Conservation (phyloP, 2,888 invertebrate species). For the Polymixis lichenea region DNA sequence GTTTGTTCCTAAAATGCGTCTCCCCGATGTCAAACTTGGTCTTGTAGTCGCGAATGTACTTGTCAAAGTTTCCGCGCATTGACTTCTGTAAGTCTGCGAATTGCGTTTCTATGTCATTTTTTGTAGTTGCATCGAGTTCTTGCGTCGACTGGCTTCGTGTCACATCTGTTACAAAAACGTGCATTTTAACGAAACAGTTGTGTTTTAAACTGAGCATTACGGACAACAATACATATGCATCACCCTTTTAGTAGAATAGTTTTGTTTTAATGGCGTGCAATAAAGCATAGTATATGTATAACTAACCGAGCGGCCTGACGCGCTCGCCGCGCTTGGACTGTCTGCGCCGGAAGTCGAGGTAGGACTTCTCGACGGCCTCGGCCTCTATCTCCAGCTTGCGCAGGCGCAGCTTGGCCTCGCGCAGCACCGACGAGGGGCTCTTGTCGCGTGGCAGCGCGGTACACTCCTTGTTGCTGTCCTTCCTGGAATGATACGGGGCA, state of each 20-base stretch:
- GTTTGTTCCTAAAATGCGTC: slow-evolving; percentile 72
- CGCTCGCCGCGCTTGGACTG: slow-evolving; percentile 61
- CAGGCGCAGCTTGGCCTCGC: slow-evolving; percentile 88
- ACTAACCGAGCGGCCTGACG: slow-evolving; percentile 38
- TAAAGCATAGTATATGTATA: slow-evolving; percentile 6
- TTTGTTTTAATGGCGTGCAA: background rate
- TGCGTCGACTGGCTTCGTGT: slow-evolving; percentile 63
- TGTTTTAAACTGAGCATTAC: background rate
- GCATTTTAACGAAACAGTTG: slow-evolving; percentile 5
- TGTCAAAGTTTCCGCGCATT: slow-evolving; percentile 73
- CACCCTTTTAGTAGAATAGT: background rate
- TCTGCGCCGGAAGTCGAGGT: slow-evolving; percentile 81
- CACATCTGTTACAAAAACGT: slow-evolving; percentile 64
- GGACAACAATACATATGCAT: background rate
- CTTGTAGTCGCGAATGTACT: slow-evolving; percentile 78
- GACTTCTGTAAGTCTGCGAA: slow-evolving; percentile 52
- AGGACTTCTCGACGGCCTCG: slow-evolving; percentile 90
- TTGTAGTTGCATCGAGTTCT: slow-evolving; percentile 53
- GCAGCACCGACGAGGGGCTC: slow-evolving; percentile 87
- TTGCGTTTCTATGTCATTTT: slow-evolving; percentile 41
- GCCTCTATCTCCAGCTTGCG: slow-evolving; percentile 91
- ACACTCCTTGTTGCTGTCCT: slow-evolving; percentile 57
- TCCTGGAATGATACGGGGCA: slow-evolving; percentile 58
- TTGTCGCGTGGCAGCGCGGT: slow-evolving; percentile 67
- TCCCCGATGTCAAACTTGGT: slow-evolving; percentile 69